These are phyloP conservation scores for Cheilosia vernalis DNA, from an alignment of 2,888 invertebrate genomes.

Conservation along the genomic window DNA sequence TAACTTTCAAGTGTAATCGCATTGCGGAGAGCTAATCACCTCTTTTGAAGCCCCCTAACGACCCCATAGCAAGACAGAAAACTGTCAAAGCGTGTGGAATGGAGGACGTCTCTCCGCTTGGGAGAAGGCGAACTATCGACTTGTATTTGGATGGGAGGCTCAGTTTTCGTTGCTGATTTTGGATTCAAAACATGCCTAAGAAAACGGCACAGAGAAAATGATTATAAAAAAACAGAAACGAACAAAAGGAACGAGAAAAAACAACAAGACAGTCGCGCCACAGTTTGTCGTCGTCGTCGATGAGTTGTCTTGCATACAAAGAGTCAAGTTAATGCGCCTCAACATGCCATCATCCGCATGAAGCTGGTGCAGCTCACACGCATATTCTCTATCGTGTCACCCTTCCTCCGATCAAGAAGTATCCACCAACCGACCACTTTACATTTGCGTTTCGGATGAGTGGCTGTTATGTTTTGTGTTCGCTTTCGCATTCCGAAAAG, in stretches of 20 bases:
- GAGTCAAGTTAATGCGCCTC: constrained; percentile 65
- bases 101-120: constrained; percentile 16
- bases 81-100: constrained; percentile 60
- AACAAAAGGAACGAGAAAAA: constrained; percentile 12
- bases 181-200: constrained; percentile 57
- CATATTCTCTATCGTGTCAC: constrained; percentile 43
- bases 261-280: constrained; percentile 47
- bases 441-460: constrained; percentile 69
- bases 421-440: constrained; percentile 39
- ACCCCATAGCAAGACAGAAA: constrained; percentile 72
- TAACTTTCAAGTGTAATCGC: constrained; percentile 75
- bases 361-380: constrained; percentile 60
- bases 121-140: constrained; percentile 3
- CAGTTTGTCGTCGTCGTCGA: constrained; percentile 43
- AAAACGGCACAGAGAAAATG: constrained; percentile 38
- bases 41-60: constrained; percentile 74
- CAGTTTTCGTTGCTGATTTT: constrained; percentile 36
- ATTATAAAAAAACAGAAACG: constrained; percentile 36
- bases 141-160: constrained; percentile 3
- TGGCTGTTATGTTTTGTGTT: constrained; percentile 56
- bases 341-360: constrained; percentile 57
- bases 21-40: constrained; percentile 75
- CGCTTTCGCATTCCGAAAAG: constrained; percentile 59
- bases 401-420: constrained; percentile 9
- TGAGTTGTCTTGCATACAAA: constrained; percentile 72